Conservation (phyloP, 2,888 invertebrate species). For the Zaprionus bogoriensis region DNA sequence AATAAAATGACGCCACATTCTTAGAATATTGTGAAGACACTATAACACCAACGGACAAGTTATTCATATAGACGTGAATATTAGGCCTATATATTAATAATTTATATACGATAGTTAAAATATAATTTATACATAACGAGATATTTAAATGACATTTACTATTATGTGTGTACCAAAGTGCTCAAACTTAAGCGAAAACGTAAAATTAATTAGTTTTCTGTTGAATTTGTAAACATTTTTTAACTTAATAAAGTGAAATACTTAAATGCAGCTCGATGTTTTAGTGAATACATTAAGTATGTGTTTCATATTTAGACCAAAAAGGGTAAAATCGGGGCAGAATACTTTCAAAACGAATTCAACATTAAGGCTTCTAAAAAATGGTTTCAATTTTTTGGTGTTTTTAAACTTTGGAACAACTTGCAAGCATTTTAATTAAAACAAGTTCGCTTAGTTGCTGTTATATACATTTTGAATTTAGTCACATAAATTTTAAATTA, state of each 20-base stretch:
- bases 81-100: constrained; percentile 46
- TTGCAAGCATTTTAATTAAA: too few relatives aligned
- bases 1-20: constrained; percentile 50
- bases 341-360: too few relatives aligned
- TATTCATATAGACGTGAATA: constrained; percentile 28
- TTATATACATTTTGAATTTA: too few relatives aligned
- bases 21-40: constrained; percentile 49
- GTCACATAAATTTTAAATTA: too few relatives aligned
- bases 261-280: constrained; percentile 19
- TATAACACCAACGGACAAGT: constrained; percentile 54
- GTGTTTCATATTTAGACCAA: too few relatives aligned
- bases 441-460: too few relatives aligned
- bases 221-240: constrained; percentile 70
- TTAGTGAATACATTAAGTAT: too few relatives aligned
- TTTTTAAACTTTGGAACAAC: too few relatives aligned
- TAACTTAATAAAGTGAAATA: constrained; percentile 62
- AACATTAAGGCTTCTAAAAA: too few relatives aligned
- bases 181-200: constrained; percentile 69
- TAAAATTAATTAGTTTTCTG: constrained; percentile 64
- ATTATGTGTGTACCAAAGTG: constrained; percentile 74
- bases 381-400: too few relatives aligned
- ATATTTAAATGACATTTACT: constrained; percentile 63
- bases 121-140: constrained; percentile 48
- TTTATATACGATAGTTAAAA: constrained; percentile 55
- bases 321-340: too few relatives aligned